Base-by-base conservation (phyloP, 92 coral and sea anemone genomes). In the Diadumene lineata region DNA sequence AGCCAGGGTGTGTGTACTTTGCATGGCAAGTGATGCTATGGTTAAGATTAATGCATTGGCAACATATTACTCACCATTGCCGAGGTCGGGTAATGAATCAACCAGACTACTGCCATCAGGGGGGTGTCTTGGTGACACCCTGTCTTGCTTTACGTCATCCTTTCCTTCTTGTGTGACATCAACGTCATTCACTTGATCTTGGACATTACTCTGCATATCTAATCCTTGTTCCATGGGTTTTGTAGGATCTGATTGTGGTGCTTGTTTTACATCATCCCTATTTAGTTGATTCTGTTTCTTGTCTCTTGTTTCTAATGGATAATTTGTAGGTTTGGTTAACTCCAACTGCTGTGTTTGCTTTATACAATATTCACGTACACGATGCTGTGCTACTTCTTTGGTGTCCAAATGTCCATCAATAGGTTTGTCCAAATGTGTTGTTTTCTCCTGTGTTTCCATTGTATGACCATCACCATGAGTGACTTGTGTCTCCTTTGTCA, bases 71-170 rank as follows among this genome's bases (percentile, higher is more conserved):
- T 29, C 24, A 50, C 34, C 50, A 68, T 55, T 60, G 24, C n/a
- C 34, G 11, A 50, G 48, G 3, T 72, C 77, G 11, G 56, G 27
- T 16, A 72, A 8, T 2, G 56, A 33, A 21, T 57, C 77, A 56
- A 66, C 34, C 23, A 56, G 66, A 34, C 77, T 33, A 33, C 77
- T 72, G 10, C 77, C 77, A 17, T 72, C 77, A 8, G 77, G 77
- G 77, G 77, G 66, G 29, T 32, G 34, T 31, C 77, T 60, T 31
- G 77, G 77, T 13, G 77, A 72, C 31, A 31, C 77, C 22, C 77
- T 56, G 28, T 80, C 64, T 57, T 21, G 81, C 2, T 18, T 18
- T 55, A n/a, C 55, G 28, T 8, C 57, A 66, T 32, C 61, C 31
- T 17, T 29, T 23, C 6, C 60, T 72, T 32, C 61, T 53, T 17